Percentiles rank a stretch among this genome's conserved stretches.
phyloP scores from a whole-genome alignment of 2,888 invertebrate genomes.

The Craniophora ligustri region DNA sequence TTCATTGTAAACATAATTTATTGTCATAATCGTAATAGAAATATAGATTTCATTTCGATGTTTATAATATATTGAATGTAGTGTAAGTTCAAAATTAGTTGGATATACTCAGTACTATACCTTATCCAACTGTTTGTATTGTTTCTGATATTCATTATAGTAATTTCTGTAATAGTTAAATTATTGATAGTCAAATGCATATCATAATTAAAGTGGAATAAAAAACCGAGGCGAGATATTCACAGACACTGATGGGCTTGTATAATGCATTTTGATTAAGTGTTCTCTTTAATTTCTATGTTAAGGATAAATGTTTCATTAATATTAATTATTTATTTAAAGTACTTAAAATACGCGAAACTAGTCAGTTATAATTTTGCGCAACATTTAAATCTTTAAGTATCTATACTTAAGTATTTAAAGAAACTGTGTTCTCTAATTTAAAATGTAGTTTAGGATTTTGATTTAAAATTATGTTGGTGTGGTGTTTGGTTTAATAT shows the following conservation, averaged over 20 bases:
- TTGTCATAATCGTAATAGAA: slow-evolving; percentile 85
- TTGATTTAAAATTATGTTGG: slow-evolving; percentile 86
- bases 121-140: slow-evolving; percentile 78
- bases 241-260: slow-evolving; percentile 74
- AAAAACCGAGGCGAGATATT: slow-evolving; percentile 66
- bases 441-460: slow-evolving; percentile 83
- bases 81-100: slow-evolving; percentile 84
- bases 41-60: slow-evolving; percentile 87
- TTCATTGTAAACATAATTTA: slow-evolving; percentile 85
- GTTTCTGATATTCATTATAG: slow-evolving; percentile 76
- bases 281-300: slow-evolving; percentile 74
- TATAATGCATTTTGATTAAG: slow-evolving; percentile 83
- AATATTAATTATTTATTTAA: slow-evolving; percentile 87
- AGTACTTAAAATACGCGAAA: slow-evolving; percentile 88
- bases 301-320: slow-evolving; percentile 86
- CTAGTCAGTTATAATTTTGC: slow-evolving; percentile 89
- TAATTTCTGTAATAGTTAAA: slow-evolving; percentile 83
- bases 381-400: slow-evolving; percentile 86
- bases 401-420: slow-evolving; percentile 80
- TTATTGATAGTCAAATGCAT: slow-evolving; percentile 85
- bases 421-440: slow-evolving; percentile 86
- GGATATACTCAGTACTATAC: slow-evolving; percentile 78
- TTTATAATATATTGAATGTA: slow-evolving; percentile 83
- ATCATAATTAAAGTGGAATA: slow-evolving; percentile 77
- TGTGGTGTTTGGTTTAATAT: slow-evolving; percentile 86